phyloP scores from a whole-genome alignment of 2,888 invertebrate genomes.

The Lasioglossum leucozonium region DNA sequence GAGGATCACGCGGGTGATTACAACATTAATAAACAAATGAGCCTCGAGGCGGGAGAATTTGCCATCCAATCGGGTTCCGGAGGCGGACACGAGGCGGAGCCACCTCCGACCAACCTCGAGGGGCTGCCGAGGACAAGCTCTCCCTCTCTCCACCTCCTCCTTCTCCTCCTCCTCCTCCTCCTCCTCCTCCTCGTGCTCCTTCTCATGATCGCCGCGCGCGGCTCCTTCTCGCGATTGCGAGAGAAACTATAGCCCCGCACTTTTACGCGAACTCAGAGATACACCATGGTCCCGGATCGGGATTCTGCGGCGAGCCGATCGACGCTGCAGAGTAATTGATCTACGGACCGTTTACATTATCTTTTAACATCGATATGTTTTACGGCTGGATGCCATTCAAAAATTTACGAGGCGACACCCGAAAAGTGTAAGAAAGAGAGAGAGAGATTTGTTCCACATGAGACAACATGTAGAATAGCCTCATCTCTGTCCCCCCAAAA shows the following conservation, averaged over 20 bases:
- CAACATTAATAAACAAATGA: conserved; percentile 85
- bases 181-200: conserved; percentile 4
- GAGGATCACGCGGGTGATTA: conserved; percentile 84
- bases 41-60: conserved; percentile 82
- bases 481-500: too few species aligned
- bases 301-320: background rate
- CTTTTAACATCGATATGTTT: too few species aligned
- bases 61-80: conserved; percentile 79
- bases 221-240: background rate
- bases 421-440: too few species aligned
- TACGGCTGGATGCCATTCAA: too few species aligned
- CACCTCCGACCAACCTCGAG: conserved; percentile 78
- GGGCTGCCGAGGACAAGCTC: conserved; percentile 68
- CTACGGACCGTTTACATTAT: background rate
- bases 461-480: too few species aligned
- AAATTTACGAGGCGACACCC: too few species aligned
- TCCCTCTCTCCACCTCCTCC: conserved; percentile 67
- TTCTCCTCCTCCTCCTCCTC: conserved; percentile 28
- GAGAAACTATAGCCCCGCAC: background rate
- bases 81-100: conserved; percentile 83
- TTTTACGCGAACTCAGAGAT: background rate
- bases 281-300: background rate
- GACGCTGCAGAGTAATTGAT: background rate
- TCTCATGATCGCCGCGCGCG: conserved; percentile 6
- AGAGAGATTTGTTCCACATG: too few species aligned